Base-by-base conservation (phyloP, 2,797 vertebrate species). In the Anguilla obscura region DNA sequence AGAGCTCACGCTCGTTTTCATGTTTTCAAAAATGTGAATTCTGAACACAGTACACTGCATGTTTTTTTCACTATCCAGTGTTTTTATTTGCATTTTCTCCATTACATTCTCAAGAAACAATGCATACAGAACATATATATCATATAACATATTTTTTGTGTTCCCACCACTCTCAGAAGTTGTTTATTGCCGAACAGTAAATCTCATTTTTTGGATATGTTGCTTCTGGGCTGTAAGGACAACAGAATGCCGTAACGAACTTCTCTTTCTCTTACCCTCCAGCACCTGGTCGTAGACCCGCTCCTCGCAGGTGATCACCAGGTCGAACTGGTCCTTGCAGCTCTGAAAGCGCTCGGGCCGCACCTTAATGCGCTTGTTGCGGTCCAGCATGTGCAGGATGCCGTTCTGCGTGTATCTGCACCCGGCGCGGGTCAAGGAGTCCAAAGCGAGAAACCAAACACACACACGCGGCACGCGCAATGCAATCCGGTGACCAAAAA, bases 381-480 rank as follows among this genome's bases (percentile, higher is more conserved):
- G 97, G 94, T 99, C 98, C 95, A 99, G 93, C 99, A 99, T 99
- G 94, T 99, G 99, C 88, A 99, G 95, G 91, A 99, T 99, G 74
- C 99, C 99, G 0, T 99, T 99, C 96, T 99, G 99, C 92, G 99
- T 99, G 92, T 99, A 99, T 97, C 99, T 99, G 96, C 89, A 52
- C 90, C 66, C 30, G 50, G 54, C n/a, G 87, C 36, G 18, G 63
- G 96, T 96, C 93, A 96, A 97, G 96, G 96, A 94, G 94, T 52
- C 92, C 66, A 90, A 89, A 88, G 87, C 36, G 54, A 87, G 54
- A 90, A 60, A 27, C 3, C 3, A 56, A 60, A n/a, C 18, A 36
- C 8, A 85, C 12, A 36, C 36, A 36, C 36, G 56, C 10, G 50
- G 45, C 12, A 48, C 24, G 21, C 18, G 14, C 18, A n/a, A 56